These are phyloP conservation scores for Anhinga anhinga DNA, from an alignment of 2,113 vertebrate species.

Conservation along the genomic window DNA sequence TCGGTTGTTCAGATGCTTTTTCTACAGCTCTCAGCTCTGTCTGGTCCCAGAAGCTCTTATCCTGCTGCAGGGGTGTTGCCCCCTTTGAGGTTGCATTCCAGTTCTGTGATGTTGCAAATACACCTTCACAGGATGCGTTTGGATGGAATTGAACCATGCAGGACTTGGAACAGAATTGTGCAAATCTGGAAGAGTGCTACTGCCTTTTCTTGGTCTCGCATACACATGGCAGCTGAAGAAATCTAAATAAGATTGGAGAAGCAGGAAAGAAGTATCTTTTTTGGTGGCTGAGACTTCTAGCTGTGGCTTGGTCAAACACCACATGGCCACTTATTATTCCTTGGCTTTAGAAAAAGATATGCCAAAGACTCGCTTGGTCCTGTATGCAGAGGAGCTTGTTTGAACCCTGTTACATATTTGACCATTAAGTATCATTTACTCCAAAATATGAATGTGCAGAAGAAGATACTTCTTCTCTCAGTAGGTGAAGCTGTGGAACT, in stretches of 20 bases:
- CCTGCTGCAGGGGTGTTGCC: not conserved
- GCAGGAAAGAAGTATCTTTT: not conserved
- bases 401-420: not conserved
- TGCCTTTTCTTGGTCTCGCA: not conserved
- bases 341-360: not conserved
- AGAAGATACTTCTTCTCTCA: not conserved
- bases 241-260: not conserved
- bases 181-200: not conserved
- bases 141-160: not conserved
- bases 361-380: not conserved
- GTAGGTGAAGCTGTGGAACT: not conserved
- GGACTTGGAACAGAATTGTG: not conserved
- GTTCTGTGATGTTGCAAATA: not conserved
- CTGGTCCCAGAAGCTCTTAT: not conserved
- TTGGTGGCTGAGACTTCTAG: not conserved
- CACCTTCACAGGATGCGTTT: rapidly evolving
- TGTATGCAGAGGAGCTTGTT: not conserved
- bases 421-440: not conserved
- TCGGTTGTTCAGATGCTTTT: not conserved
- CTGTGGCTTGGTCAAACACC: not conserved
- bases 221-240: not conserved
- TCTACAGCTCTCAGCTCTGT: not conserved
- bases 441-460: not conserved
- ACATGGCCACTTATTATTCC: not conserved
- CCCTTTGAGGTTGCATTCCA: not conserved